phyloP scores from a whole-genome alignment of 2,113 vertebrate genomes.

The Tetrao urogallus region DNA sequence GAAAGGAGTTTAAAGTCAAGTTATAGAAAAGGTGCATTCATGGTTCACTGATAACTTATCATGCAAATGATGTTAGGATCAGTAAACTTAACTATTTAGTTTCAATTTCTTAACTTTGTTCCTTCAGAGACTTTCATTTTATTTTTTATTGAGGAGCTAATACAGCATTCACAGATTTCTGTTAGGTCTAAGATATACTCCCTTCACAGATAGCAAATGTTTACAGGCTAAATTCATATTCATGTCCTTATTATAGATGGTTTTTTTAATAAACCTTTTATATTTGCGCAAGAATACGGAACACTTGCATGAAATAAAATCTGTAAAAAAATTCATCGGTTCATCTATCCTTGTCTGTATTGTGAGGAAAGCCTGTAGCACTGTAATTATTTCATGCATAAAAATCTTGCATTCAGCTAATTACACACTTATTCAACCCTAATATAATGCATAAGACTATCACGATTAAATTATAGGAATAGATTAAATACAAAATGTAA shows the following conservation, averaged over 20 bases:
- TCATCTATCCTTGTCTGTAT: background rate
- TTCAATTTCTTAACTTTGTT: background rate
- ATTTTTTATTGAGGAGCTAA: background rate
- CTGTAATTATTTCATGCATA: constrained; percentile 33
- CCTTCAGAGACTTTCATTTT: background rate
- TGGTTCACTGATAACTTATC: background rate
- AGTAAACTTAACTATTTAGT: background rate
- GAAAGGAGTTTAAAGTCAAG: background rate
- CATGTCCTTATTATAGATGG: background rate
- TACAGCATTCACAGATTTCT: background rate
- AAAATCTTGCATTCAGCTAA: constrained; percentile 53
- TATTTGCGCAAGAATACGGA: background rate
- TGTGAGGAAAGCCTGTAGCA: background rate
- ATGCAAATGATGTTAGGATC: background rate
- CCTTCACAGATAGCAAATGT: background rate
- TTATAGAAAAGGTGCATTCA: background rate
- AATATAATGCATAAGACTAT: constrained; percentile 1
- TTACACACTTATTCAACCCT: constrained; percentile 40
- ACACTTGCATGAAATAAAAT: background rate
- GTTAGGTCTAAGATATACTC: background rate
- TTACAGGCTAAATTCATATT: background rate
- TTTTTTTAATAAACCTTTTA: background rate
- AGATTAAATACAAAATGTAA: constrained; percentile 50
- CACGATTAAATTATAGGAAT: constrained; percentile 30
- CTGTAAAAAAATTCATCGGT: background rate